phyloP scores from a whole-genome alignment of 2,888 invertebrate genomes.

The Cremastobaeus sp. region DNA sequence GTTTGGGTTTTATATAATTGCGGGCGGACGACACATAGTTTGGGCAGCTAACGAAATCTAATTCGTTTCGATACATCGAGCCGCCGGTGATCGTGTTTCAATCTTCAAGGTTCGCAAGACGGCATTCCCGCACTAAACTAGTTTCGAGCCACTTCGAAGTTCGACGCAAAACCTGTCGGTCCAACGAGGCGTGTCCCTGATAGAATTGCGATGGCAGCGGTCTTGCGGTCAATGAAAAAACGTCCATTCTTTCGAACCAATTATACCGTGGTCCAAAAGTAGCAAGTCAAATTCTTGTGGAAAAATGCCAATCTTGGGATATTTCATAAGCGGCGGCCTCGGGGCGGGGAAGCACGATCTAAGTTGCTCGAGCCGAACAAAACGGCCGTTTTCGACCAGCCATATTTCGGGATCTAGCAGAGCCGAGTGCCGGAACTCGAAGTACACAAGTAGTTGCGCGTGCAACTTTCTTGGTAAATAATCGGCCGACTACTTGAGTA shows the following conservation, averaged over 20 bases:
- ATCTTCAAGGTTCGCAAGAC: constrained; percentile 44
- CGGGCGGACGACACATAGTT: not conserved
- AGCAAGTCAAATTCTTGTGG: constrained; percentile 21
- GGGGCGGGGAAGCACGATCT: no score
- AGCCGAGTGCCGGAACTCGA: not conserved
- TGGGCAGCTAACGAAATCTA: constrained; percentile 31
- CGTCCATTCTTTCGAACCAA: constrained; percentile 36
- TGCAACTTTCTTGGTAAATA: constrained; percentile 30
- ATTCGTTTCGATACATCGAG: constrained; percentile 50
- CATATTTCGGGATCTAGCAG: not conserved
- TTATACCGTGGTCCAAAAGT: constrained; percentile 22
- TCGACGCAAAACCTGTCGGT: constrained; percentile 56
- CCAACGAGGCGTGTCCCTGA: constrained; percentile 57
- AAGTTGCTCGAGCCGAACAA: no score
- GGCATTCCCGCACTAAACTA: constrained; percentile 55
- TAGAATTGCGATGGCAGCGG: constrained; percentile 49
- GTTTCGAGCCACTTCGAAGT: constrained; percentile 37
- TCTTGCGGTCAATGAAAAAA: constrained; percentile 47
- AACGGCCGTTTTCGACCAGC: no score
- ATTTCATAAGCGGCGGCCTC: constrained; percentile 17
- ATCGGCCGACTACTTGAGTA: constrained; percentile 13
- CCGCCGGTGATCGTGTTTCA: constrained; percentile 52
- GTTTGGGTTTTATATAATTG: not conserved
- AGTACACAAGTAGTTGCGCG: not conserved
- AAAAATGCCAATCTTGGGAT: constrained; percentile 22